Evolutionary conservation across 1,140 invertebrate genomes (phyloP).

Genomic region (Drosophila bifasciata): DNA sequence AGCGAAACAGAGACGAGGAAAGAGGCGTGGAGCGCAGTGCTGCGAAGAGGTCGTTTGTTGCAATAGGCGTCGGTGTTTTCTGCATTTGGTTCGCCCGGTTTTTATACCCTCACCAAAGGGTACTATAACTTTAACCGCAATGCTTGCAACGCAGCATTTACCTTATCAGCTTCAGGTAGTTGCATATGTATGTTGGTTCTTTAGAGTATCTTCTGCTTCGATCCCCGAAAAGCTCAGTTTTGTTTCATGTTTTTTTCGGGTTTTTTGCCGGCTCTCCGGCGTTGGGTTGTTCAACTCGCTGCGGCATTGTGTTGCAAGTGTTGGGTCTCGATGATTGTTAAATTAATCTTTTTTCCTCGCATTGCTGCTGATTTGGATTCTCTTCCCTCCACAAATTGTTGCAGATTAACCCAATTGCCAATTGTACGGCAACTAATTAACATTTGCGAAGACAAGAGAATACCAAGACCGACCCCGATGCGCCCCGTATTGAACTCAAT

Average conservation of each 20-base stretch:
- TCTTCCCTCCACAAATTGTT: conserved; percentile 20
- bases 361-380: neutral
- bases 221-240: neutral
- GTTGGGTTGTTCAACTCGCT: conserved; percentile 37
- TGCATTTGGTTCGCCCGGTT: conserved; percentile 29
- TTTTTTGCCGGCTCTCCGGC: conserved; percentile 25
- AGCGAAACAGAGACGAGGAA: neutral
- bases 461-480: conserved; percentile 36
- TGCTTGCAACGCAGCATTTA: no score
- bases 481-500: conserved; percentile 73
- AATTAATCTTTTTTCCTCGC: conserved; percentile 16
- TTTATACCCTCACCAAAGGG: neutral
- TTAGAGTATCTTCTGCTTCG: no score
- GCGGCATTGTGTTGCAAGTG: conserved; percentile 18
- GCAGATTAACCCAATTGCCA: conserved; percentile 73
- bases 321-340: conserved; percentile 1
- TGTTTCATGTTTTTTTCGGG: neutral
- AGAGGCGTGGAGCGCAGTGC: no score
- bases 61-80: conserved; percentile 50
- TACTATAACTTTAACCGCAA: no score
- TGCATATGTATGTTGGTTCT: no score
- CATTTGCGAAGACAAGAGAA: conserved; percentile 69
- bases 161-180: no score
- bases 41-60: conserved; percentile 39
- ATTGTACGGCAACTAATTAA: conserved; percentile 76